Conservation (phyloP, 1,140 invertebrate species). For the Solen grandis region DNA sequence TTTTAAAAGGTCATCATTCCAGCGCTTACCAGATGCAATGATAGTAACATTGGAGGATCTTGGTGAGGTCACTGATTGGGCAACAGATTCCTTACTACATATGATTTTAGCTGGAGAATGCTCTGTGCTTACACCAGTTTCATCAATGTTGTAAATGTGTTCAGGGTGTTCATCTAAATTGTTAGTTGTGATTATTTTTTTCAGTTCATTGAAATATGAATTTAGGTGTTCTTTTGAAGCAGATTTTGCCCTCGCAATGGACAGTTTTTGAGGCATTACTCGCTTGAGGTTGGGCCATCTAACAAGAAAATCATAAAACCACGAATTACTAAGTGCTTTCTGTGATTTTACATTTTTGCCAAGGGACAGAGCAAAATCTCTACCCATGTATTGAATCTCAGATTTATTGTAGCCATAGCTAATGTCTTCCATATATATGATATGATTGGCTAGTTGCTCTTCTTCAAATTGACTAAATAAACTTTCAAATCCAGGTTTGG, state of each 20-base stretch:
- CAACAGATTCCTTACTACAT: slow-evolving; percentile 5
- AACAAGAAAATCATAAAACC: slow-evolving; percentile 25
- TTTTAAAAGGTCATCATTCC: slow-evolving; percentile 75
- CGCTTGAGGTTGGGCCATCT: slow-evolving; percentile 38
- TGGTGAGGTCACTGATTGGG: slow-evolving; percentile 44
- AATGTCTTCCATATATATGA: slow-evolving; percentile 30
- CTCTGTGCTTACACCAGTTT: no score
- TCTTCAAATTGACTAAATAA: slow-evolving; percentile 2
- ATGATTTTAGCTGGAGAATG: slow-evolving; percentile 31
- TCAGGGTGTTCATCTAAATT: slow-evolving; percentile 12
- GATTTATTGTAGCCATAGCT: slow-evolving; percentile 39
- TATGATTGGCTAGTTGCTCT: slow-evolving; percentile 17
- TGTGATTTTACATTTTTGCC: slow-evolving; percentile 12
- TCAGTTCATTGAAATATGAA: no score
- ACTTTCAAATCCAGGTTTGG: not conserved
- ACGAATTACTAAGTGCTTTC: slow-evolving; percentile 19
- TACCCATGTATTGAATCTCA: no score
- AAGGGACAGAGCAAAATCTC: no score
- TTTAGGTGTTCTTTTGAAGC: no score
- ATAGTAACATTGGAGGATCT: slow-evolving; percentile 58
- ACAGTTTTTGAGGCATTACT: slow-evolving; percentile 42
- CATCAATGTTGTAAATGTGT: slow-evolving; percentile 47
- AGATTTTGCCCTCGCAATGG: no score
- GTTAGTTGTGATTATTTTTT: not conserved
- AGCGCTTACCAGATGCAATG: slow-evolving; percentile 55